phyloP scores from a whole-genome alignment of 2,888 invertebrate species.

The Magallana nippona region DNA sequence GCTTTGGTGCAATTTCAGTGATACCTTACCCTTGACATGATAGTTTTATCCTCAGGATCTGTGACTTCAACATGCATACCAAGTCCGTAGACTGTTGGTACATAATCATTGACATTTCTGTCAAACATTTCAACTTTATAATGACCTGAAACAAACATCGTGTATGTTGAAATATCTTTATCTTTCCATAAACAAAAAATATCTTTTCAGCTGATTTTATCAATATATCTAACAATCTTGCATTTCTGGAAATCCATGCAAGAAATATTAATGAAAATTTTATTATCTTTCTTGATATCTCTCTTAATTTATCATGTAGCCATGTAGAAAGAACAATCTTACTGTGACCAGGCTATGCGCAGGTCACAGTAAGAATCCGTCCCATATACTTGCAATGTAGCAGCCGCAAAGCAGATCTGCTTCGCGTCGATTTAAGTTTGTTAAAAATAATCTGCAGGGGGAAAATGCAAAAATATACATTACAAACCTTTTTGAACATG shows the following conservation, averaged over 20 bases:
- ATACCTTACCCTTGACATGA: constrained; percentile 90
- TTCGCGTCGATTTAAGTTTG: too few species aligned
- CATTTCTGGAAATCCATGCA: not conserved
- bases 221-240: not conserved
- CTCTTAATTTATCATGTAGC: too few species aligned
- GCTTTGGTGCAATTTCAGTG: not conserved
- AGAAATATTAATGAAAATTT: not conserved
- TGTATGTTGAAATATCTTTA: not conserved
- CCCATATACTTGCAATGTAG: too few species aligned
- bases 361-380: too few species aligned
- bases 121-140: constrained; percentile 99
- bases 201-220: not conserved
- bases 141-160: constrained; percentile 85
- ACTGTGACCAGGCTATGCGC: too few species aligned
- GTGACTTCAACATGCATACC: constrained; percentile 86
- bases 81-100: constrained; percentile 96
- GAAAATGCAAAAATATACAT: too few species aligned
- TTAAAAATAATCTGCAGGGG: too few species aligned
- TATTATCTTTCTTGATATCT: not conserved
- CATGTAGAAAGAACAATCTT: too few species aligned
- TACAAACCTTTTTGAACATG: too few species aligned
- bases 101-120: constrained; percentile 96
- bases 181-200: not conserved
- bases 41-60: constrained; percentile 97
- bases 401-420: too few species aligned